A percentile compares a stretch with the other conserved stretches of the same genome.
phyloP scores from a whole-genome alignment of 2,113 vertebrate genomes.

The Hemichromis elongatus region DNA sequence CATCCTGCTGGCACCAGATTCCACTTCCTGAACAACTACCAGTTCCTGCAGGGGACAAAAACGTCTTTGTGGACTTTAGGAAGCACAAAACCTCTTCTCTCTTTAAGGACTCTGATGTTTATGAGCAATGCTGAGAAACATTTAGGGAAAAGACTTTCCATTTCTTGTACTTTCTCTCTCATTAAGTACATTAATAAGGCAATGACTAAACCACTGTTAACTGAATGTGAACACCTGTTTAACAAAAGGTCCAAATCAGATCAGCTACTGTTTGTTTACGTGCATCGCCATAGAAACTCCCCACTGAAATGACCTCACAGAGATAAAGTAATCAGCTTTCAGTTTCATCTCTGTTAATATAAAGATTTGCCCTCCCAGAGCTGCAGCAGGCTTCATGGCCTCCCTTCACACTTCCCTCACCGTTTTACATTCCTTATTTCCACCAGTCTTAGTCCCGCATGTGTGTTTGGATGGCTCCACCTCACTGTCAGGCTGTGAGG shows the following conservation, averaged over 20 bases:
- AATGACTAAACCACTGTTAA: slow-evolving; percentile 17
- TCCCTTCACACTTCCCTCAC: slow-evolving; percentile 23
- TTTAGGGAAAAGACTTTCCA: not conserved
- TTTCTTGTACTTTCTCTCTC: not conserved
- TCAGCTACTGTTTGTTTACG: slow-evolving; percentile 38
- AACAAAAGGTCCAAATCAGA: slow-evolving; percentile 32
- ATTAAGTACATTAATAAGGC: slow-evolving; percentile 18
- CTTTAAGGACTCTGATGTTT: slow-evolving; percentile 62
- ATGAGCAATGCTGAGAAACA: slow-evolving; percentile 59
- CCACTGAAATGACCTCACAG: not conserved
- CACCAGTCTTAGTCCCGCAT: slow-evolving; percentile 55
- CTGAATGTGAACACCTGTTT: slow-evolving; percentile 56
- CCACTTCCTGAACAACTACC: slow-evolving; percentile 85
- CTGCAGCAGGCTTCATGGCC: slow-evolving; percentile 33
- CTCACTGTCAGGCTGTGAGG: slow-evolving; percentile 65
- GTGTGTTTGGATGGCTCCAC: slow-evolving; percentile 68
- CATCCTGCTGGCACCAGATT: slow-evolving; percentile 86
- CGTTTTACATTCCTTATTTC: slow-evolving; percentile 60
- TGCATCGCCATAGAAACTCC: slow-evolving; percentile 24
- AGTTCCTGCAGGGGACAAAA: slow-evolving; percentile 84
- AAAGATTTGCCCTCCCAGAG: slow-evolving; percentile 38
- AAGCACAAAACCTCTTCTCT: slow-evolving; percentile 61
- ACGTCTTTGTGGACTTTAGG: slow-evolving; percentile 80
- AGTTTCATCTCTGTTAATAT: slow-evolving; percentile 35
- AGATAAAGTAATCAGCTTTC: slow-evolving; percentile 45